phyloP scores from a whole-genome alignment of 2,797 vertebrate species.

The Neomorphus geoffroyi region DNA sequence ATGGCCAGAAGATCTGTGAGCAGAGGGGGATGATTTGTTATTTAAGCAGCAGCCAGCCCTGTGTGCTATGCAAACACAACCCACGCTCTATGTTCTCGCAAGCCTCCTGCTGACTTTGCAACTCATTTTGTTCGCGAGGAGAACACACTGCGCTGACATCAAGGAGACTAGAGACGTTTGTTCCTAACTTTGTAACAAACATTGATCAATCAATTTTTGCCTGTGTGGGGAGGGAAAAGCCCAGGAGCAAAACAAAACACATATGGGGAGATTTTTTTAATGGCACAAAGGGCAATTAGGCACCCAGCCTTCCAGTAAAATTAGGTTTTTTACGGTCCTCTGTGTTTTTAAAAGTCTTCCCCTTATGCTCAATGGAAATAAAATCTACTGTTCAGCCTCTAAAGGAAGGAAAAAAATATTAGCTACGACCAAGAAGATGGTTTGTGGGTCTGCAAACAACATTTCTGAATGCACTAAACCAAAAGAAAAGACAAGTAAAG shows the following conservation, averaged over 20 bases:
- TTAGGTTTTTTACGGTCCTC: neutral
- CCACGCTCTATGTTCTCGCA: constrained; percentile 18
- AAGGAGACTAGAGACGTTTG: neutral
- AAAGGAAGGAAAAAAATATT: neutral
- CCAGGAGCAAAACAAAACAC: constrained; percentile 22
- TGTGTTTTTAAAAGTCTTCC: constrained; percentile 27
- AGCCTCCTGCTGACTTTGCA: constrained; percentile 65
- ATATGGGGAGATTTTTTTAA: neutral
- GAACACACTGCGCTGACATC: constrained; percentile 35
- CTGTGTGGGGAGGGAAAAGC: neutral
- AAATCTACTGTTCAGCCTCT: neutral
- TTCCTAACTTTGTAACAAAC: constrained; percentile 57
- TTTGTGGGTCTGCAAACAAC: neutral
- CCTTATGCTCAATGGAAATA: neutral
- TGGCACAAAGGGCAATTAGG: constrained; percentile 53
- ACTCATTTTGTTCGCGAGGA: constrained; percentile 45
- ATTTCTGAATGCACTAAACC: neutral
- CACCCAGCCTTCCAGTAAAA: constrained; percentile 35
- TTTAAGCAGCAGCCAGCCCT: constrained; percentile 23
- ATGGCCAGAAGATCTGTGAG: neutral
- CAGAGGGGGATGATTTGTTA: constrained; percentile 14
- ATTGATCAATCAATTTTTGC: constrained; percentile 54
- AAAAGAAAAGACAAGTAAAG: neutral
- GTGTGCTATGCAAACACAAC: constrained; percentile 55
- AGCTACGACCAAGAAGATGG: neutral